Base-by-base conservation (phyloP, 1,140 invertebrate genomes). In the Notospermus geniculatus region DNA sequence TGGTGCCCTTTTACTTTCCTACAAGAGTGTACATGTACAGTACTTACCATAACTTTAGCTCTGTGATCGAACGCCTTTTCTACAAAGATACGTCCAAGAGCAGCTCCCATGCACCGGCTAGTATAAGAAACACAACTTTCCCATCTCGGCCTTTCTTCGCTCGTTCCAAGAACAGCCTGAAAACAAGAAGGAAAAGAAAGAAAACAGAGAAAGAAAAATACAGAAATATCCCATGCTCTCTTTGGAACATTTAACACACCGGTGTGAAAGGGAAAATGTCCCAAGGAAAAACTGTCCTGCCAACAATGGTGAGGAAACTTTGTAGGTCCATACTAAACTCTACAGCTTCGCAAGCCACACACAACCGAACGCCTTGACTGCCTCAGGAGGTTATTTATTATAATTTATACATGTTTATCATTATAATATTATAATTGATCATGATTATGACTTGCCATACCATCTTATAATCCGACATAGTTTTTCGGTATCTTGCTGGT, bases 1-100 rank as follows among this genome's bases (percentile, higher is more conserved):
- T n/a, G n/a, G n/a, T n/a, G n/a, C n/a, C n/a, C n/a, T n/a, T n/a
- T n/a, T n/a, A n/a, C n/a, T n/a, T n/a, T n/a, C n/a, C n/a, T n/a
- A n/a, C n/a, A n/a, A n/a, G n/a, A n/a, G n/a, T n/a, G n/a, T n/a
- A n/a, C n/a, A n/a, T n/a, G 4, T 36, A 7, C 15, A 15, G 4
- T 36, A 36, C 32, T 36, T 36, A 87, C 87, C 78, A 84, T 83
- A 0, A 84, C 83, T 80, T 93, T 93, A 0, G 90, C 87, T 56
- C 88, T 85, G 0, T 87, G 87, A 61, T 91, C 86, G 74, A 95
- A 94, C 0, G 89, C 87, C 80, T 95, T 89, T 1, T 91, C 83
- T 0, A 97, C 92, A 71, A 96, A 98, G 85, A 97, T 92, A 0
- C 92, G 91, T 0, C 94, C 93, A 2, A 97, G 87, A 0, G 94